phyloP scores from a whole-genome alignment of 2,113 vertebrate genomes.

The Chaenocephalus aceratus region DNA sequence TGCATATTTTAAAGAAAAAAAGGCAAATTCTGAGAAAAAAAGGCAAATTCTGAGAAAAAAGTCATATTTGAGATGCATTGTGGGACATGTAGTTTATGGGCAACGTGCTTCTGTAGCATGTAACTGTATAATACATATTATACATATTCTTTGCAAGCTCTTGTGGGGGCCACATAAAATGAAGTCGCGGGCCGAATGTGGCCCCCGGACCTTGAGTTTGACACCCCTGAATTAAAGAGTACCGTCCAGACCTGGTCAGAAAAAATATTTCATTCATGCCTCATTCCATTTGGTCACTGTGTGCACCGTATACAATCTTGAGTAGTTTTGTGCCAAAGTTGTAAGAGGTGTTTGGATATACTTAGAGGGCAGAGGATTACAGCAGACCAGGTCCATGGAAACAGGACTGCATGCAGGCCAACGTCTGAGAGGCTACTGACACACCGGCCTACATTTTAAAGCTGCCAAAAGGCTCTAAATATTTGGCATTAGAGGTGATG shows the following conservation, averaged over 20 bases:
- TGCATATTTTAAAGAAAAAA: no score
- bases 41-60: no score
- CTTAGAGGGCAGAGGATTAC: slow-evolving; percentile 54
- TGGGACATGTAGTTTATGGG: no score
- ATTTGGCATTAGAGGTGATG: not conserved
- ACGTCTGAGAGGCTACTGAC: slow-evolving; percentile 33
- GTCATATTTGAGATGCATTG: no score
- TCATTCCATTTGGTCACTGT: not conserved
- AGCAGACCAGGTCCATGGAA: slow-evolving; percentile 38
- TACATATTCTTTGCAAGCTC: no score
- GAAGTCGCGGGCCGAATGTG: no score
- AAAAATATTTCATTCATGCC: not conserved
- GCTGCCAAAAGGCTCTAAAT: slow-evolving; percentile 37
- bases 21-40: no score
- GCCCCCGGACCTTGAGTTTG: no score
- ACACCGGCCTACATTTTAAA: slow-evolving; percentile 33
- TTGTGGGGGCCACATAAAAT: no score
- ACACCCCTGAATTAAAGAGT: no score
- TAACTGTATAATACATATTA: no score
- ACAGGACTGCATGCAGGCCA: slow-evolving; percentile 16
- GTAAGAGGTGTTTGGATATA: slow-evolving; percentile 30
- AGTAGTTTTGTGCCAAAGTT: slow-evolving; percentile 17
- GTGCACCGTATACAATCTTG: slow-evolving; percentile 11
- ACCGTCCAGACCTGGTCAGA: not conserved
- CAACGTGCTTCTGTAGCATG: no score